Conservation (phyloP, 2,888 invertebrate species). For the Caenorhabditis sp. region DNA sequence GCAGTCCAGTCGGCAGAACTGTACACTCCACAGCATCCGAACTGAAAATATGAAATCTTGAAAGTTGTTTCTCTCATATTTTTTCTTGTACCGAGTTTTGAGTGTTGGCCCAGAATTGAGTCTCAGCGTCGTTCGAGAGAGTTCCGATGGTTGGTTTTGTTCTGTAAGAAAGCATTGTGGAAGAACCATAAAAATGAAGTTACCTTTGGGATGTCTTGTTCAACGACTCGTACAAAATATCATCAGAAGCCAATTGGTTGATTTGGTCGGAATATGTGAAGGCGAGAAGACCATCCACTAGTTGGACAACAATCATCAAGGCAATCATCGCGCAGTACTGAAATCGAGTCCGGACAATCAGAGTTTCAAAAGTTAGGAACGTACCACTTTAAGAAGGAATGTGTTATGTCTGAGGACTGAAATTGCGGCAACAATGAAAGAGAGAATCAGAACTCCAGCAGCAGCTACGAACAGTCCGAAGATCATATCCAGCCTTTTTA, state of each 20-base stretch:
- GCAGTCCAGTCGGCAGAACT: conserved; percentile 58
- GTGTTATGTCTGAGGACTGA: conserved; percentile 61
- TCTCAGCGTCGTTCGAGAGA: conserved; percentile 51
- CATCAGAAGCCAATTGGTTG: conserved; percentile 68
- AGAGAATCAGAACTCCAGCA: conserved; percentile 66
- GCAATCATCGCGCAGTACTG: conserved; percentile 72
- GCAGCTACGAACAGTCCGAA: conserved; percentile 70
- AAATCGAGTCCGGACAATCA: conserved; percentile 5
- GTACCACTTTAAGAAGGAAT: conserved; percentile 65
- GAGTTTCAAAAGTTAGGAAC: not conserved
- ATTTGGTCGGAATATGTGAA: conserved; percentile 71
- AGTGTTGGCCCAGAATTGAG: conserved; percentile 70
- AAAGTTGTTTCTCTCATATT: no score
- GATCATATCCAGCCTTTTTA: conserved; percentile 69
- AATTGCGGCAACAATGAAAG: conserved; percentile 61
- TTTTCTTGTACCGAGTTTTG: conserved; percentile 66
- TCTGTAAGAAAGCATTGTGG: not conserved
- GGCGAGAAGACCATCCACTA: conserved; percentile 70
- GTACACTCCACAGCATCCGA: conserved; percentile 69
- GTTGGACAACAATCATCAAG: conserved; percentile 70
- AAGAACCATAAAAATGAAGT: not conserved
- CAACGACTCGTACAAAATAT: conserved; percentile 63
- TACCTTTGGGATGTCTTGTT: conserved; percentile 56
- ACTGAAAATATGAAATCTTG: no score
- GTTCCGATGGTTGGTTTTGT: conserved; percentile 23